Evolutionary conservation across 2,888 invertebrate genomes (phyloP).

Genomic region (Rhagonycha fulva): DNA sequence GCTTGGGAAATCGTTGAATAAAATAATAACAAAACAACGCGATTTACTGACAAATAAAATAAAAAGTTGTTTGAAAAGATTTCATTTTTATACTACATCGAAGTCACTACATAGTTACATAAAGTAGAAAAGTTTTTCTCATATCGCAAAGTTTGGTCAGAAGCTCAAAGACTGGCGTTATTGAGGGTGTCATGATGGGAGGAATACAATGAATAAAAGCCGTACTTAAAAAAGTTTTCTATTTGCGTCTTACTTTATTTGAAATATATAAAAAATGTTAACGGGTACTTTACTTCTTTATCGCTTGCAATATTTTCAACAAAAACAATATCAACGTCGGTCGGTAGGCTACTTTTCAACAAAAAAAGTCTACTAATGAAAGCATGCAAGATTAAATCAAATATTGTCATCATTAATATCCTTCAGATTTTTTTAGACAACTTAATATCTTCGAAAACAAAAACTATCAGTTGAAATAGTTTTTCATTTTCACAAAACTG

Average conservation of each 20-base stretch:
- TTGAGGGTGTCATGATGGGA: constrained; percentile 18
- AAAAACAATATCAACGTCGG: not conserved
- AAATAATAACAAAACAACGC: constrained; percentile 4
- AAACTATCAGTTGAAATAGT: not conserved
- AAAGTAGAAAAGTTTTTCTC: constrained; percentile 22
- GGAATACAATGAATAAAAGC: constrained; percentile 24
- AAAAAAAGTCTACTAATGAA: not conserved
- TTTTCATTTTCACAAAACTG: not conserved
- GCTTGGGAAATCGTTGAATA: not conserved
- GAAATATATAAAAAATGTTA: constrained; percentile 12
- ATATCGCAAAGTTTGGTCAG: constrained; percentile 22
- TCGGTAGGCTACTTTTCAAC: not conserved
- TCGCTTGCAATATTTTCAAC: not conserved
- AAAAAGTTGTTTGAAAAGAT: constrained; percentile 1
- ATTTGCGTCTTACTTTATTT: constrained; percentile 21
- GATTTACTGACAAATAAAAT: not conserved
- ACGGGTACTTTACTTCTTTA: not conserved
- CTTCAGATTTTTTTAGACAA: not conserved
- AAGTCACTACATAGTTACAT: constrained; percentile 16
- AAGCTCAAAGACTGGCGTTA: constrained; percentile 19
- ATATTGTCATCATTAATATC: not conserved
- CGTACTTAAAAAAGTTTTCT: constrained; percentile 16
- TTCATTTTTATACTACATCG: constrained; percentile 5
- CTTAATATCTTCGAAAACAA: not conserved
- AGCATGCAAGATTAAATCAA: not conserved